Base-by-base conservation (phyloP, 2,797 vertebrate species). In the Pipistrellus nathusii region DNA sequence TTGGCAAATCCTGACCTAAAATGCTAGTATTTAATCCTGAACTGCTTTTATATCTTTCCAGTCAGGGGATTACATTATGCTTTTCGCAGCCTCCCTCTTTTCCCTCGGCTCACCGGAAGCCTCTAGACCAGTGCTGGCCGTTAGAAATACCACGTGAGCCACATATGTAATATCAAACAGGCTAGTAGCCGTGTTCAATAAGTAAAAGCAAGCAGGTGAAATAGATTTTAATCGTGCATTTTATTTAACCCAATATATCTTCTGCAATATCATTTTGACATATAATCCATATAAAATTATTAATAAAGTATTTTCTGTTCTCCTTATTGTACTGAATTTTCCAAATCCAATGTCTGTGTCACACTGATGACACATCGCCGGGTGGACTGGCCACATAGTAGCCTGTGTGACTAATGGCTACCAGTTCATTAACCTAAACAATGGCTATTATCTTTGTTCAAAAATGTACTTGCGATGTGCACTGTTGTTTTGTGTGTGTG, bases 1-100 rank as follows among this genome's bases (percentile, higher is more conserved):
- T 73, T 83, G 81, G n/a, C 55, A 48, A 0, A 57, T 95, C 20
- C 35, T 62, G 11, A 82, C 44, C 46, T 80, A n/a, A 59, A 84
- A 80, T 59, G 93, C 75, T 84, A 76, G 25, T 83, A 66, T 75
- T 80, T 89, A 44, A 84, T 55, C 30, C 59, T 55, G 55, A 62
- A 32, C 41, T 10, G 2, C 55, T 62, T 89, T 82, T 89, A 59
- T 69, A 53, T 91, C 48, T 21, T 89, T 69, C n/a, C 10, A 62
- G 21, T 53, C 15, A 84, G 6, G 2, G 13, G 23, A 25, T 38
- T 38, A 46, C 27, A 12, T 72, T 71, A 14, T 93, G 44, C 71
- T 88, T 91, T 64, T 68, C 51, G 20, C 15, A 5, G 78, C 25
- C 30, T 83, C 32, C 25, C 8, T 78, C 38, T 90, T 51, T 32